Evolutionary conservation across 1,140 invertebrate genomes (phyloP).

Genomic region (Zaprionus africanus): DNA sequence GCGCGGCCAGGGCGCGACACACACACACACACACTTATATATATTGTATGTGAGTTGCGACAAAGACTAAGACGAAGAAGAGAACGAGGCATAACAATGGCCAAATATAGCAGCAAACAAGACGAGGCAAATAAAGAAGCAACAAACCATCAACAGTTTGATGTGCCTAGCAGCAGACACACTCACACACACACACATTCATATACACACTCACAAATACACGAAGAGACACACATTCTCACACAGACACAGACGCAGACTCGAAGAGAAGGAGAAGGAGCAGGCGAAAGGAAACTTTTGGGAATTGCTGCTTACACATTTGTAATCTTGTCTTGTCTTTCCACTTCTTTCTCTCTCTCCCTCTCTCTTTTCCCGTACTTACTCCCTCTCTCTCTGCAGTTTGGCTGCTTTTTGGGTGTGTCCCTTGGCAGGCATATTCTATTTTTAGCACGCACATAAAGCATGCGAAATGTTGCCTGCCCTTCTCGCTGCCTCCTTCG

Average conservation of each 20-base stretch:
- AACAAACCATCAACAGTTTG: constrained; percentile 82
- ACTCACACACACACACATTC: constrained; percentile 13
- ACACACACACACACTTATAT: constrained; percentile 8
- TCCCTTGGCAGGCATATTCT: constrained; percentile 75
- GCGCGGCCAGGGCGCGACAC: constrained; percentile 60
- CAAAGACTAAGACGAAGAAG: not conserved
- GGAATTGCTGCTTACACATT: constrained; percentile 82
- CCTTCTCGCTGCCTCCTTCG: constrained; percentile 6
- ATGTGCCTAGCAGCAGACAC: constrained; percentile 64
- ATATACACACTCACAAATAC: not conserved
- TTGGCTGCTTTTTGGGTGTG: constrained; percentile 71
- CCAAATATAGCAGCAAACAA: constrained; percentile 72
- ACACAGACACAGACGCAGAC: constrained; percentile 4
- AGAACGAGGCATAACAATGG: constrained; percentile 72
- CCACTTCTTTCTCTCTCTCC: constrained; percentile 4
- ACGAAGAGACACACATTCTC: not conserved
- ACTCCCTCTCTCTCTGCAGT: constrained; percentile 19
- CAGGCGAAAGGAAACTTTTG: constrained; percentile 58
- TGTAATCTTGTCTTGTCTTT: constrained; percentile 77
- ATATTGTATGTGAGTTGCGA: constrained; percentile 31
- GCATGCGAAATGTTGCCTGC: constrained; percentile 53
- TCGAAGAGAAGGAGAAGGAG: constrained; percentile 20
- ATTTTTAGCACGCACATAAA: constrained; percentile 69
- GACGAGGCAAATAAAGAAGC: constrained; percentile 75
- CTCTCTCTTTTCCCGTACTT: too few species aligned